phyloP scores from a whole-genome alignment of 2,797 vertebrate species.

The Sylvia borin region DNA sequence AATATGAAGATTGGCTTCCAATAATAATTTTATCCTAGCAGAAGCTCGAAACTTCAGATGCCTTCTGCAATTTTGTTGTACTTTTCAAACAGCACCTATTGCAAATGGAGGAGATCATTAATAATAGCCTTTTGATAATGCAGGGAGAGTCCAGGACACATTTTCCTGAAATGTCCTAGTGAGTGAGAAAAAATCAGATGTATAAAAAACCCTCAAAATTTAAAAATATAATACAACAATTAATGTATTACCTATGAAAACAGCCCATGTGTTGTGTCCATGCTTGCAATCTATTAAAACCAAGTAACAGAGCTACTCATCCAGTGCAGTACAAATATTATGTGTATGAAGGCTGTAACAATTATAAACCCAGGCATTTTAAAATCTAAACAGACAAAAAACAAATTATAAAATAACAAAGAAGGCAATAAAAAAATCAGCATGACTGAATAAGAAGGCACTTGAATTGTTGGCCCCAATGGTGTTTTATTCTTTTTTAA shows the following conservation, averaged over 20 bases:
- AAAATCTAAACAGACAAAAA: slow-evolving; percentile 12
- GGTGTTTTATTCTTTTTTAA: background rate
- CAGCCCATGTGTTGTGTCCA: background rate
- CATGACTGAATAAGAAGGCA: background rate
- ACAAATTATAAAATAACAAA: background rate
- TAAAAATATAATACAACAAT: background rate
- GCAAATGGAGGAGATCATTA: background rate
- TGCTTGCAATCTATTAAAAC: background rate
- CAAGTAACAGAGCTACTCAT: background rate
- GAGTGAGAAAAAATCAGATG: background rate
- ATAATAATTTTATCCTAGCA: background rate
- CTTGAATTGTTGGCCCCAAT: background rate
- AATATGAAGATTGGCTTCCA: background rate
- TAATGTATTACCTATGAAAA: background rate
- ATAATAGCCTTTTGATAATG: background rate
- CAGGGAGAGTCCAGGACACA: background rate
- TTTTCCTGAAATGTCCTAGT: background rate
- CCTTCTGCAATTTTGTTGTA: background rate
- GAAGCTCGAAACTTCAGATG: slow-evolving; percentile 5
- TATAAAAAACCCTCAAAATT: background rate
- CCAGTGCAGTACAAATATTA: background rate
- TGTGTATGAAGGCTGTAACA: background rate
- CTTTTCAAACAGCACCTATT: background rate
- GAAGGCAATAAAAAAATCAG: slow-evolving; percentile 26
- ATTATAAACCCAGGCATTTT: background rate